Base-by-base conservation (phyloP, 2,113 vertebrate genomes). In the Xyrauchen texanus region DNA sequence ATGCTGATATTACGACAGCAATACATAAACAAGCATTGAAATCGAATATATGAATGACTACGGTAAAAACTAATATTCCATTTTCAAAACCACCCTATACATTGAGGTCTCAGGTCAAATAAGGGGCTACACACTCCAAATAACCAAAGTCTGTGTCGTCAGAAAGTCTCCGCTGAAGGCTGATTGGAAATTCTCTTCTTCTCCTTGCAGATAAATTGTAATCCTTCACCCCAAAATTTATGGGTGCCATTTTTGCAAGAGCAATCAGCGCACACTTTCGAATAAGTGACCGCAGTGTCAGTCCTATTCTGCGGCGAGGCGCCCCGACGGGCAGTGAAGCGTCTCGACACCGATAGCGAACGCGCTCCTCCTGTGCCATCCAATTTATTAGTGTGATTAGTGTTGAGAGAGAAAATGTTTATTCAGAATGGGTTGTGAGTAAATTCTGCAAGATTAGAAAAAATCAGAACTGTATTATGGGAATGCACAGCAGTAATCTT, bases 351-450 rank as follows among this genome's bases (percentile, higher is more conserved):
- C 46, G 60, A 76, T 69, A 81, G 61, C 21, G 21, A 34, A 34
- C 3, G 21, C 21, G 21, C 3, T 34, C 21, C 21, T 49, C 52
- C 57, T 53, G 55, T 68, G 9, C 2, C 68, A 46, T 74, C 86
- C 90, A 92, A 90, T 91, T 90, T 90, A 91, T 92, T 91, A 91
- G 84, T 83, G 88, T 82, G 83, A 88, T 88, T 90, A 92, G 90
- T 13, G 15, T 88, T 88, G 75, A 82, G 83, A 87, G 21, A 34
- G 85, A 80, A 90, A 90, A 88, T 88, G 85, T 90, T 89, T 91
- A 90, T 91, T 92, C 86, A 91, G 91, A 93, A 89, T 45, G 87
- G 89, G 86, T 85, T 70, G 69, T 80, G 85, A 90, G 88, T 84
- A 87, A 89, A 89, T 88, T 71, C 74, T 49, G 66, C 76, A 66